Base-by-base conservation (phyloP, 2,113 vertebrate species). In the Corythornis cristatus region DNA sequence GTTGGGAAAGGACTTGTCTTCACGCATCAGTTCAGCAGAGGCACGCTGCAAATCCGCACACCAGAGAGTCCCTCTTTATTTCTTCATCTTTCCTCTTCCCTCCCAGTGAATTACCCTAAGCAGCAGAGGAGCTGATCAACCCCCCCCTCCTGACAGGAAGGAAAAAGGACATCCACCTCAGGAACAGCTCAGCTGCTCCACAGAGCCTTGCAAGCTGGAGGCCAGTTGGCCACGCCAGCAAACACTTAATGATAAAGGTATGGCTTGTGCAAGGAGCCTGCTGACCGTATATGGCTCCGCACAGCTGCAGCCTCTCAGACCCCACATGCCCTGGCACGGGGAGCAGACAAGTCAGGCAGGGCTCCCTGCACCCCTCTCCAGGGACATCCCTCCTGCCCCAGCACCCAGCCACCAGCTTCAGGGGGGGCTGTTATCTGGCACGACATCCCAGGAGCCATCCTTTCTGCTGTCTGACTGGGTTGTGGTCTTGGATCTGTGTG, bases 321-420 rank as follows among this genome's bases (percentile, higher is more conserved):
- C 37, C 67, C 0, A 0, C 5, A n/a, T 22, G 15, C 65, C n/a
- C 61, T 3, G 2, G 15, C 28, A 33, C 0, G 0, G 28, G 74
- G 19, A 54, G 3, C 15, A 6, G 0, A 51, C 57, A 53, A 62
- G 23, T 37, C 40, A 65, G 25, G 45, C 31, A 31, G 60, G 26
- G 48, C 8, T 61, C 31, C 66, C 56, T 31, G 8, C 4, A 31
- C 9, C 40, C 26, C 0, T 0, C 25, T 0, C 25, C 2, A 6
- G 35, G 9, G 42, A 62, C 42, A 56, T 33, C 3, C 0, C 2
- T 50, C 15, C 14, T 33, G 28, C 8, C 28, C 8, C 8, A 1
- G 15, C 46, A 7, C 45, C 21, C 58, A 25, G 37, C 13, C 6
- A 2, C 33, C 31, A 50, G 15, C 5, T 8, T 15, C 31, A 20